phyloP scores from a whole-genome alignment of 2,888 invertebrate genomes.

The Leucophenga montana region DNA sequence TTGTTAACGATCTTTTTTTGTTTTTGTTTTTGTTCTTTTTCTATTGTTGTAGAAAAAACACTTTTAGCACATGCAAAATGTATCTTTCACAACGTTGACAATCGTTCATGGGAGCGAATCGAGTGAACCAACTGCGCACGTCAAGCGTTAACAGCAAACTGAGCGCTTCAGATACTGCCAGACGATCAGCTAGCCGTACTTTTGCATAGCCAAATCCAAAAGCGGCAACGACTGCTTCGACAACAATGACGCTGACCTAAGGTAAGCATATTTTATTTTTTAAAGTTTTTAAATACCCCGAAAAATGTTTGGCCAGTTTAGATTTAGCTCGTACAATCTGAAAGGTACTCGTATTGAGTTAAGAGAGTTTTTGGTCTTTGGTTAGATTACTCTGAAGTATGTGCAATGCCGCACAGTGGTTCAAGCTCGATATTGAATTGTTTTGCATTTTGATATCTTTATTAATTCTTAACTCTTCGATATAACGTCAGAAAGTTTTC shows the following conservation, averaged over 20 bases:
- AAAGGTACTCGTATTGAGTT: no score
- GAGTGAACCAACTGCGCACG: constrained; percentile 47
- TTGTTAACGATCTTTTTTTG: background rate
- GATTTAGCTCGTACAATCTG: no score
- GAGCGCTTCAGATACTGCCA: constrained; percentile 33
- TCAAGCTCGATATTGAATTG: no score
- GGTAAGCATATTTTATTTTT: constrained; percentile 47
- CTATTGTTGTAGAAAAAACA: background rate
- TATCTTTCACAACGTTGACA: background rate
- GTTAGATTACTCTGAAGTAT: no score
- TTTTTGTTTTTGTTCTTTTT: background rate
- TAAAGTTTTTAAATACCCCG: constrained; percentile 1
- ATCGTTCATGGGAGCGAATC: background rate
- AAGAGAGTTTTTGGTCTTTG: no score
- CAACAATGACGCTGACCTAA: constrained; percentile 44
- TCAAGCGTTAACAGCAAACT: constrained; percentile 55
- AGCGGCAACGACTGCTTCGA: background rate
- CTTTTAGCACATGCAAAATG: background rate
- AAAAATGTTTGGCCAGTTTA: background rate
- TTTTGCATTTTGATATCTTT: no score
- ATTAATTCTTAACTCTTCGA: no score
- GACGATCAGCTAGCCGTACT: no score
- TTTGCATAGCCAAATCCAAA: no score
- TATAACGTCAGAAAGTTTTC: no score
- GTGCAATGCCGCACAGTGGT: no score